Evolutionary conservation across 1,140 invertebrate genomes (phyloP).

Genomic region (Diachasmimorpha longicaudata): DNA sequence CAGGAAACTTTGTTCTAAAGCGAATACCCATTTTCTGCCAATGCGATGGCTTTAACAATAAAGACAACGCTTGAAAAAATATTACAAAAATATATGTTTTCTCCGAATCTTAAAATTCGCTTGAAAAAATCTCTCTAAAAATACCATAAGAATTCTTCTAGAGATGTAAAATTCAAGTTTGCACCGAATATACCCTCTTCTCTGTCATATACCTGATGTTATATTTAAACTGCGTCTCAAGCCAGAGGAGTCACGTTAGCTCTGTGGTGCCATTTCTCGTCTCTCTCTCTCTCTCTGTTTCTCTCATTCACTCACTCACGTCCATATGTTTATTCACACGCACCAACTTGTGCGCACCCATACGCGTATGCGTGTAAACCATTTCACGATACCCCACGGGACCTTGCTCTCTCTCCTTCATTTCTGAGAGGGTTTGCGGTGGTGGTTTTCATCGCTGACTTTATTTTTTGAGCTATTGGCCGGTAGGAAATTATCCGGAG

Average conservation of each 20-base stretch:
- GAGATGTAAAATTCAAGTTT: not conserved
- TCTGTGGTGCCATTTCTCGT: too few species aligned
- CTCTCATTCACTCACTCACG: not conserved
- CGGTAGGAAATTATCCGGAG: not conserved
- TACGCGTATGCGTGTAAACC: constrained; percentile 30
- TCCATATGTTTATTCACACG: constrained; percentile 6
- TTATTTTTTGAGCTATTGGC: not conserved
- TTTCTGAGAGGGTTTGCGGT: not conserved
- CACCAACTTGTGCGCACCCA: not conserved
- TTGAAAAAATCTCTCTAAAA: not conserved
- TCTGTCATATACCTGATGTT: constrained; percentile 35
- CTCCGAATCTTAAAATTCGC: not conserved
- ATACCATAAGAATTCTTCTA: not conserved
- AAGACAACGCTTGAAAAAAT: too few species aligned
- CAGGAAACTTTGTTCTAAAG: too few species aligned
- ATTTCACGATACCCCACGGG: constrained; percentile 50
- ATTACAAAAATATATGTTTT: not conserved
- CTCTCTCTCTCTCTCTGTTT: not conserved
- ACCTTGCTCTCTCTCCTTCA: constrained; percentile 31
- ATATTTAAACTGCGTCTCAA: constrained; percentile 47
- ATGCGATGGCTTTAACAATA: too few species aligned
- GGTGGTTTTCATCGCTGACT: not conserved
- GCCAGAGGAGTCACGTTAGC: constrained; percentile 14
- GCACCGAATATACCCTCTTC: not conserved
- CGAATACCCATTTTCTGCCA: too few species aligned